These are phyloP conservation scores for Rhynchonycteris naso DNA, from an alignment of 2,797 vertebrate species.

Conservation along the genomic window DNA sequence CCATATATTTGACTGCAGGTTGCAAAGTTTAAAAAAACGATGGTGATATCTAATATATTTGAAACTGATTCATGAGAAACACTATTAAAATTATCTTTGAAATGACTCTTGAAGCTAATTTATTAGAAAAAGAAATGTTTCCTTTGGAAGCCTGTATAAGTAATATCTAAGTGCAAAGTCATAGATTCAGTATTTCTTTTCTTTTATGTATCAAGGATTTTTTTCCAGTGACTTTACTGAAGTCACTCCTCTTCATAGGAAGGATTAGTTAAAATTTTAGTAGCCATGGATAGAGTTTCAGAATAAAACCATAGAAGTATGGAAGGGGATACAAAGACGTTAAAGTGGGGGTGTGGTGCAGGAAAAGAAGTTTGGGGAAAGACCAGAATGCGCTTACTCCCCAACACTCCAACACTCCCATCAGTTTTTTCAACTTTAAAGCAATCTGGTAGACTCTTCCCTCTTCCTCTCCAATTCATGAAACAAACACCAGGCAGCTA, in stretches of 20 bases:
- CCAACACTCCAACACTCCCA: neutral
- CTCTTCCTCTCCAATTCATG: neutral
- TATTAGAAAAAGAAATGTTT: slow-evolving; percentile 58
- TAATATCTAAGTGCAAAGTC: slow-evolving; percentile 65
- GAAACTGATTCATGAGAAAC: slow-evolving; percentile 64
- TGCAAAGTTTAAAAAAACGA: slow-evolving; percentile 48
- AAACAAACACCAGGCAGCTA: slow-evolving; percentile 66
- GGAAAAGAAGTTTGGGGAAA: neutral
- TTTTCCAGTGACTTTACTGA: slow-evolving; percentile 21
- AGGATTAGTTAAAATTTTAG: slow-evolving; percentile 54
- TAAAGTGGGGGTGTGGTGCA: neutral
- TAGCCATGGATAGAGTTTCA: slow-evolving; percentile 44
- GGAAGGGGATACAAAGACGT: neutral
- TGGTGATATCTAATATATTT: slow-evolving; percentile 69
- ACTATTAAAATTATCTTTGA: slow-evolving; percentile 70
- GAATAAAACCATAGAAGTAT: neutral
- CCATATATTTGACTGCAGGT: slow-evolving; percentile 55
- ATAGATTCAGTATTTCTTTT: neutral
- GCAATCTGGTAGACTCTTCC: neutral
- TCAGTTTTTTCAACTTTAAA: neutral
- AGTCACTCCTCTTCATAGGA: slow-evolving; percentile 34
- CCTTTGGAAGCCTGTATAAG: slow-evolving; percentile 39
- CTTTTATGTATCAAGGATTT: neutral
- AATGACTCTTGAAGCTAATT: slow-evolving; percentile 68
- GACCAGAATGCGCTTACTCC: neutral